A percentile compares a stretch with the other conserved stretches of the same genome.
Conservation (phyloP, 2,113 vertebrate species). For the Poicephalus meyeri region DNA sequence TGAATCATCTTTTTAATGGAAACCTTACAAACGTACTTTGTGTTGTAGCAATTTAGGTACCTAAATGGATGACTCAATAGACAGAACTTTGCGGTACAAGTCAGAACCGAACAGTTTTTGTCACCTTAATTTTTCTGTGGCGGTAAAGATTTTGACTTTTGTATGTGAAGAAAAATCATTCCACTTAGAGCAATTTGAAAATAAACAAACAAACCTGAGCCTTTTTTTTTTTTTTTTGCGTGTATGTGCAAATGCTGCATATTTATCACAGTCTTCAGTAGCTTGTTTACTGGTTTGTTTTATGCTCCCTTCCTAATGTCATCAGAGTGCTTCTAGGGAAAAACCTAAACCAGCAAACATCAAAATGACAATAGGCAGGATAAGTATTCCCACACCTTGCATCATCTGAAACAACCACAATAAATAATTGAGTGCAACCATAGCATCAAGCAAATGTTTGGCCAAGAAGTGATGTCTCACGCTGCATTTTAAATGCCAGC, state of each 20-base stretch:
- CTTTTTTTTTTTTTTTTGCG: not conserved
- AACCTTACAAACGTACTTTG: not conserved
- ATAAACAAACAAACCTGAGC: not conserved
- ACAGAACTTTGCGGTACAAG: not conserved
- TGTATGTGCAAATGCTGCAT: not conserved
- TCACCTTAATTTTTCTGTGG: not conserved
- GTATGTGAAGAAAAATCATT: not conserved
- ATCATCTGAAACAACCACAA: constrained; percentile 1
- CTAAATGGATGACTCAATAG: not conserved
- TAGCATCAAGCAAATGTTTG: constrained; percentile 6
- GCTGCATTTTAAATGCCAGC: constrained; percentile 5
- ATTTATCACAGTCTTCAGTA: constrained; percentile 7
- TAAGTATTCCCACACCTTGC: constrained; percentile 17
- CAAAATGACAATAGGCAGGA: constrained; percentile 1
- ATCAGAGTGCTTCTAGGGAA: constrained; percentile 15
- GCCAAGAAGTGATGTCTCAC: not conserved
- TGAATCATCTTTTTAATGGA: not conserved
- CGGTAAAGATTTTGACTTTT: not conserved
- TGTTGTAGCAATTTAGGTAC: not conserved
- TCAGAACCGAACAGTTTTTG: not conserved
- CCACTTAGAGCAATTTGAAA: not conserved
- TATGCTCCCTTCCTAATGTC: constrained; percentile 26
- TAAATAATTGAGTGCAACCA: constrained; percentile 40
- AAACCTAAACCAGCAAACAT: constrained; percentile 8
- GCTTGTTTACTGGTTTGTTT: constrained; percentile 35